phyloP scores from a whole-genome alignment of 35 echinoderm and acorn worm genomes.

The Lytechinus pictus region DNA sequence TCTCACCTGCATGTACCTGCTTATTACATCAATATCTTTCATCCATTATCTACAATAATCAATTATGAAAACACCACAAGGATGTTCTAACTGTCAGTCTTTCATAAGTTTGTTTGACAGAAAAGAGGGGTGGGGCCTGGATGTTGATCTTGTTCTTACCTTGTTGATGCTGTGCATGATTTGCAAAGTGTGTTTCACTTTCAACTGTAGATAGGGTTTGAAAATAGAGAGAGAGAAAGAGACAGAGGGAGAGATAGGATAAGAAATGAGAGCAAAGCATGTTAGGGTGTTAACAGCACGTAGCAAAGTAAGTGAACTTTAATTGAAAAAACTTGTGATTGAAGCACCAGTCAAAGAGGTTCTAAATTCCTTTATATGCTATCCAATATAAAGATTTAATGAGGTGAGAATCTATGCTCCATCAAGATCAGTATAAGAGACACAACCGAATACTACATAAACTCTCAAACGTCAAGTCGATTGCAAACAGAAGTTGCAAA shows the following conservation, averaged over 20 bases:
- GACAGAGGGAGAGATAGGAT: neutral
- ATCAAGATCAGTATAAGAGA: neutral
- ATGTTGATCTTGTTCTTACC: neutral
- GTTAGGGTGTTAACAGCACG: neutral
- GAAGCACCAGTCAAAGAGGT: neutral
- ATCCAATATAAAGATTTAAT: no score
- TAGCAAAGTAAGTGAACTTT: neutral
- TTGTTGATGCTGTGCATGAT: slow-evolving; percentile 31
- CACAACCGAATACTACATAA: neutral
- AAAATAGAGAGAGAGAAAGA: slow-evolving; percentile 7
- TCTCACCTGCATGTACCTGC: neutral
- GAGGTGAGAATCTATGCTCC: neutral
- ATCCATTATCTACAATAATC: neutral
- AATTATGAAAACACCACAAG: neutral
- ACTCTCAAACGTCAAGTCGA: no score
- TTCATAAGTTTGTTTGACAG: neutral
- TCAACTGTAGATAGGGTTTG: neutral
- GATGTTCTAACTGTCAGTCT: neutral
- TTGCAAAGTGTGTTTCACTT: slow-evolving; percentile 36
- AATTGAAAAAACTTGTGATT: neutral
- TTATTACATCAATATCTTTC: neutral
- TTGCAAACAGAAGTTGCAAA: no score
- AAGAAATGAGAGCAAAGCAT: neutral
- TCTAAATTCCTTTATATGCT: neutral
- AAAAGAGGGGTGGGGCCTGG: neutral